Conservation (phyloP, 2,797 vertebrate genomes). For the Poecilia gillii region DNA sequence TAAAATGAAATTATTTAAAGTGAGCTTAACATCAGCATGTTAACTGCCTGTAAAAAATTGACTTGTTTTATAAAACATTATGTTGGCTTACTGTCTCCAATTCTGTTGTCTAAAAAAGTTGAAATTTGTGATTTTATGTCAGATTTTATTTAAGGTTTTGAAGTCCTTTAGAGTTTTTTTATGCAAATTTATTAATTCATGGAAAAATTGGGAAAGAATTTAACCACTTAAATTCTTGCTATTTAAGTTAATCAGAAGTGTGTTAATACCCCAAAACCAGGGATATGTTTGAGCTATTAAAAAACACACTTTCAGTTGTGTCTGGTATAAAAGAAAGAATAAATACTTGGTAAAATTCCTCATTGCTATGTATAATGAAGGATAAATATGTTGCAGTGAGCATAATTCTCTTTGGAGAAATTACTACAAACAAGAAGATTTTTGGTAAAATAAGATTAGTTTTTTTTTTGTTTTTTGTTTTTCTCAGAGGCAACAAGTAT, state of each 20-base stretch:
- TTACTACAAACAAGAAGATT: background rate
- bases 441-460: background rate
- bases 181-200: background rate
- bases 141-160: background rate
- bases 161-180: background rate
- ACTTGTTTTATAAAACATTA: background rate
- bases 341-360: background rate
- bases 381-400: background rate
- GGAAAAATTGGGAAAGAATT: background rate
- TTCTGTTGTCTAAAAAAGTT: background rate
- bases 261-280: background rate
- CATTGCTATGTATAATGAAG: background rate
- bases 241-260: background rate
- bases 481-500: slow-evolving; percentile 89
- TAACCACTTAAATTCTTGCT: background rate
- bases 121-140: background rate
- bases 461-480: background rate
- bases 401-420: background rate
- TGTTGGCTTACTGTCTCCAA: background rate
- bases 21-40: background rate
- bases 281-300: background rate
- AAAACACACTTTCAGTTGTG: background rate
- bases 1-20: background rate
- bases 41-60: background rate
- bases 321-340: background rate